Conservation (phyloP, 2,888 invertebrate genomes). For the Pterobdella sp. region DNA sequence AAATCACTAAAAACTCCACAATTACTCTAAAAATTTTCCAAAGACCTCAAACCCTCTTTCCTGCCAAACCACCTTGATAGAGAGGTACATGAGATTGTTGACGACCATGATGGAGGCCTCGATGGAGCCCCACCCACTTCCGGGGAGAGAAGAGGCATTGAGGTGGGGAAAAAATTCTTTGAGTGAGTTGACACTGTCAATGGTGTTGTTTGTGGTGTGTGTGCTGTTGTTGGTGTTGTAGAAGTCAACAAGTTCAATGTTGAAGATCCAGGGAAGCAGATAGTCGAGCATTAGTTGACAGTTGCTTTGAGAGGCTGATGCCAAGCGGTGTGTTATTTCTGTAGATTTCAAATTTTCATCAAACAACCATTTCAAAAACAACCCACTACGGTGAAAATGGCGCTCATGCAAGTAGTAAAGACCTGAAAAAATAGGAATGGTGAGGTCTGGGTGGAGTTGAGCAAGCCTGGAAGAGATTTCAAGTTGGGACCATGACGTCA, state of each 20-base stretch:
- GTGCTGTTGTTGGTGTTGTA: slow-evolving; percentile 48
- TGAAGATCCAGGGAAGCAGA: slow-evolving; percentile 90
- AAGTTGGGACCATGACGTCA: slow-evolving; percentile 69
- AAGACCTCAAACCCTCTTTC: too few relatives aligned
- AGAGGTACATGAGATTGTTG: slow-evolving; percentile 95
- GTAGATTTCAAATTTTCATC: slow-evolving; percentile 52
- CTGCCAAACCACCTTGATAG: slow-evolving; percentile 62
- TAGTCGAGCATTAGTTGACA: slow-evolving; percentile 82
- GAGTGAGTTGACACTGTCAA: slow-evolving; percentile 9
- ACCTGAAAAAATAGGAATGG: slow-evolving; percentile 99
- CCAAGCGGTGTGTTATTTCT: slow-evolving; percentile 94
- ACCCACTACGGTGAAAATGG: too few relatives aligned
- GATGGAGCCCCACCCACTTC: slow-evolving; percentile 93
- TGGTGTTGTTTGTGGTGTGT: slow-evolving; percentile 8
- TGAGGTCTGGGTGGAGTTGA: slow-evolving; percentile 86
- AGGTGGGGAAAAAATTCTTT: slow-evolving; percentile 53
- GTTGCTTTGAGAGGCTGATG: slow-evolving; percentile 86
- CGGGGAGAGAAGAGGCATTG: slow-evolving; percentile 56
- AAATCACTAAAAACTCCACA: not conserved
- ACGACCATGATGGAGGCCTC: slow-evolving; percentile 98
- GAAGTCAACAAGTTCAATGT: slow-evolving; percentile 95
- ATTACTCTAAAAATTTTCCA: not conserved
- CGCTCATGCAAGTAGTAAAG: slow-evolving; percentile 33
- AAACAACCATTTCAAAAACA: not conserved
- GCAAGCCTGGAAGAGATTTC: slow-evolving; percentile 70